phyloP scores from a whole-genome alignment of 92 coral and sea anemone species.

The Epizoanthus stellaris region DNA sequence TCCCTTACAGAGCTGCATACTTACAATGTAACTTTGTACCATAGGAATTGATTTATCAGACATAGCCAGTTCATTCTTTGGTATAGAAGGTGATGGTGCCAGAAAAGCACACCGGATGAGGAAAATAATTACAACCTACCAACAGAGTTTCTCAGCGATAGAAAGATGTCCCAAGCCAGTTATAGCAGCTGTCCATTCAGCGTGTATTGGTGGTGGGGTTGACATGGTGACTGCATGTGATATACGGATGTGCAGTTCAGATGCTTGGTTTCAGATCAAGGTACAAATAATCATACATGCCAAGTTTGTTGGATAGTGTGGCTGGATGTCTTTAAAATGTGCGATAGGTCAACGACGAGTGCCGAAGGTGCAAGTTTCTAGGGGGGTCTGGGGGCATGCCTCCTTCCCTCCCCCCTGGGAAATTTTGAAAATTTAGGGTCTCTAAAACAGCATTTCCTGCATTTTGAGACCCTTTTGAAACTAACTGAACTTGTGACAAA shows the following conservation, averaged over 20 bases:
- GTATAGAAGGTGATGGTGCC: slow-evolving; percentile 63
- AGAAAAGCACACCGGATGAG: slow-evolving; percentile 79
- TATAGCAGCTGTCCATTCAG: slow-evolving; percentile 96
- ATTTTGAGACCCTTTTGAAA: too few species aligned
- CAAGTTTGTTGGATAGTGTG: too few species aligned
- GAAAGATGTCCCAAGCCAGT: slow-evolving; percentile 97
- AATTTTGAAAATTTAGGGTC: too few species aligned
- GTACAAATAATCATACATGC: slow-evolving; percentile 61
- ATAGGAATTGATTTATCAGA: slow-evolving; percentile 88
- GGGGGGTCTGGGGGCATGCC: too few species aligned
- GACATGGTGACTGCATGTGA: slow-evolving; percentile 95
- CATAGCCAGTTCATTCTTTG: slow-evolving; percentile 69
- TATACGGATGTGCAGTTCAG: slow-evolving; percentile 89
- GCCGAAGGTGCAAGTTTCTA: too few species aligned
- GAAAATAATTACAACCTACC: slow-evolving; percentile 59
- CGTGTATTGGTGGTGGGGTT: slow-evolving; percentile 96
- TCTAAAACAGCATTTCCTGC: too few species aligned
- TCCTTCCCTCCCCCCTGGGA: too few species aligned
- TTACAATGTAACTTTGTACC: neutral
- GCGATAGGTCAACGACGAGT: too few species aligned
- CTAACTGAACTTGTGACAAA: too few species aligned
- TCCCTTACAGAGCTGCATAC: neutral
- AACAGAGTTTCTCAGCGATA: slow-evolving; percentile 83
- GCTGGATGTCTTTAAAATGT: too few species aligned
- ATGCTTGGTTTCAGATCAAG: slow-evolving; percentile 99